Evolutionary conservation across 2,888 invertebrate genomes (phyloP), one percentile per base, ranked within the genome.

Genomic region (Phortica okadai): DNA sequence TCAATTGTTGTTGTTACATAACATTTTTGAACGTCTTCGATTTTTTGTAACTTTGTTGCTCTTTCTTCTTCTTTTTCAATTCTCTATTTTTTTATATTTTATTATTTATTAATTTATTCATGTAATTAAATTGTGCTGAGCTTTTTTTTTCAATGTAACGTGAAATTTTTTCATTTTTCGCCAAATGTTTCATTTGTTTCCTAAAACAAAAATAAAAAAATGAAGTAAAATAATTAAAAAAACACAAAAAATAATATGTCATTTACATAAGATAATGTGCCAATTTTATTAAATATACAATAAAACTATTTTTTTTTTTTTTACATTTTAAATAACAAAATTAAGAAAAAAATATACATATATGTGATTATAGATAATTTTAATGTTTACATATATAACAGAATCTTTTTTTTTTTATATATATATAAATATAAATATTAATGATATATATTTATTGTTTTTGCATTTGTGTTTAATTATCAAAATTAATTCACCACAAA

Each of bases 211-310:
- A 56, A 64, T 21, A 64, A 64, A 41, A 33, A 33, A 41, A 41
- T 25, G 14, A 64, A 64, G 14, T 6, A 64, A 64, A 64, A 3
- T 41, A 64, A 41, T 33, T 11, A 64, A 64, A 64, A 41, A 25
- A 25, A 21, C 21, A 64, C 21, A 10, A 64, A 64, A 64, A 64
- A 14, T 41, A 21, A 6, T 64, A 25, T 64, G 5, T 14, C 33
- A 21, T 6, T 8, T 64, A 11, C 33, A 41, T 64, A 64, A 64
- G 33, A 64, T 14, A 64, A 64, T 64, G 10, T 64, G 64, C 64
- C 64, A 64, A 64, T 64, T 64, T 64, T 64, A 64, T 64, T 64
- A 41, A 64, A 64, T 62, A 59, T 16, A 16, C 21, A 59, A 59
- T 16, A 16, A 14, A 59, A 59, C 21, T 59, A 59, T 1, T 21